Conservation (phyloP, 2,888 invertebrate genomes). For the Microdon myrmicae region DNA sequence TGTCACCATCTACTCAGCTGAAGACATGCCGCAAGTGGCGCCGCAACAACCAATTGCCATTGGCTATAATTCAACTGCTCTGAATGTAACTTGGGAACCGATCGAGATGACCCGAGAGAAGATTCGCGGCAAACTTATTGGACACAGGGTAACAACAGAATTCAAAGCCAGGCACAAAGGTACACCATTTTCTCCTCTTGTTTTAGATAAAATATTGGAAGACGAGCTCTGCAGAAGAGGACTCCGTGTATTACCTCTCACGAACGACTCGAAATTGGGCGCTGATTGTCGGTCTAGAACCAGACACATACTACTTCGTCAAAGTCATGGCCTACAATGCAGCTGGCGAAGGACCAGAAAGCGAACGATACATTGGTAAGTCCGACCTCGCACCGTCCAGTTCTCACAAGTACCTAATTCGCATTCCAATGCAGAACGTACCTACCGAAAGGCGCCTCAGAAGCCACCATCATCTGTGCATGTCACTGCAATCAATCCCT, state of each 20-base stretch:
- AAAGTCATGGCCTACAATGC: constrained; percentile 96
- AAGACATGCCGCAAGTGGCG: constrained; percentile 91
- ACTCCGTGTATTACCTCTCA: constrained; percentile 85
- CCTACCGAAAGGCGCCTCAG: constrained; percentile 91
- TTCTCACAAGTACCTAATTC: constrained; percentile 3
- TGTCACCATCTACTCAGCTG: constrained; percentile 83
- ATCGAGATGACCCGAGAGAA: constrained; percentile 85
- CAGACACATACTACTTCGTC: constrained; percentile 92
- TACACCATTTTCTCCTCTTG: background rate
- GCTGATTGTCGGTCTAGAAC: constrained; percentile 90
- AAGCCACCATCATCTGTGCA: constrained; percentile 94
- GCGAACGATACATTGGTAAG: constrained; percentile 81
- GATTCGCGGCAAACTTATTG: constrained; percentile 89
- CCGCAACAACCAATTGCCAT: constrained; percentile 83
- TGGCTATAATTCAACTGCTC: constrained; percentile 89
- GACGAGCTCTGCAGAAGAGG: constrained; percentile 77
- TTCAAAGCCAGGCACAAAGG: background rate
- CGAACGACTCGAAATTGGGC: constrained; percentile 86
- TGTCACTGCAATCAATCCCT: constrained; percentile 84
- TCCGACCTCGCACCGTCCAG: too few species aligned
- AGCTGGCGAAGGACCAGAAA: constrained; percentile 95
- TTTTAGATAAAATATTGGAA: constrained; percentile 89
- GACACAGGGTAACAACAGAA: constrained; percentile 77
- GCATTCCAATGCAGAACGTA: constrained; percentile 72
- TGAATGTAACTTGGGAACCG: constrained; percentile 91